Evolutionary conservation across 2,797 vertebrate species (phyloP).

Genomic region (Epinephelus coioides): DNA sequence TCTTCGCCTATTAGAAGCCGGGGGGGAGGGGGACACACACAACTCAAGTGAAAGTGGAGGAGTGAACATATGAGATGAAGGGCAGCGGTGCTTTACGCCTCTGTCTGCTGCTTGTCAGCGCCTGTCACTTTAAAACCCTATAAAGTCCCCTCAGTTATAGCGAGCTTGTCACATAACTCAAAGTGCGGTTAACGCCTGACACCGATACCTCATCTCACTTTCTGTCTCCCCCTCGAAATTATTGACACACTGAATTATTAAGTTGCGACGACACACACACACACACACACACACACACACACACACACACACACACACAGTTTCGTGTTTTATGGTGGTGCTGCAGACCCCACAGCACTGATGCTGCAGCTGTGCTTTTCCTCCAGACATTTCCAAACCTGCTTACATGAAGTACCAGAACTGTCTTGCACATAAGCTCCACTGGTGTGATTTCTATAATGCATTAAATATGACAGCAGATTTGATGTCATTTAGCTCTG

Average conservation of each 20-base stretch:
- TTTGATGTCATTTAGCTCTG: too few species aligned
- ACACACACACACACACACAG: not conserved
- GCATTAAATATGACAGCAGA: not conserved
- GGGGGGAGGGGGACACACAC: too few species aligned
- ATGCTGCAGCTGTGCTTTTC: not conserved
- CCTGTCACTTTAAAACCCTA: conserved; percentile 24
- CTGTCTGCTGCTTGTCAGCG: conserved; percentile 21
- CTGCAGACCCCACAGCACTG: too few species aligned
- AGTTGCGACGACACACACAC: not conserved
- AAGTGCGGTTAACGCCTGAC: conserved; percentile 21
- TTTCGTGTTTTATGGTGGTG: not conserved
- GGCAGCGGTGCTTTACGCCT: not conserved
- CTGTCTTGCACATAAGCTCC: not conserved
- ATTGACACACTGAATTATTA: not conserved
- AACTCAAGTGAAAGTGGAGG: not conserved
- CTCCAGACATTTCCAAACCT: not conserved
- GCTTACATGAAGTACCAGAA: not conserved
- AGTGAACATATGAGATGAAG: not conserved
- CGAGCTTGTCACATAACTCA: conserved; percentile 9
- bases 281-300: not conserved
- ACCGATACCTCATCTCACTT: conserved; percentile 4
- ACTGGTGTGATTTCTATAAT: not conserved
- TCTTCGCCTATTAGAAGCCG: not conserved
- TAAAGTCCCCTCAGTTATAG: conserved; percentile 3
- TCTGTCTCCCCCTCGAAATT: not conserved